A percentile compares a stretch with the other conserved stretches of the same genome.
Evolutionary conservation across 1,140 invertebrate species (phyloP).

Genomic region (Ooceraea biroi): DNA sequence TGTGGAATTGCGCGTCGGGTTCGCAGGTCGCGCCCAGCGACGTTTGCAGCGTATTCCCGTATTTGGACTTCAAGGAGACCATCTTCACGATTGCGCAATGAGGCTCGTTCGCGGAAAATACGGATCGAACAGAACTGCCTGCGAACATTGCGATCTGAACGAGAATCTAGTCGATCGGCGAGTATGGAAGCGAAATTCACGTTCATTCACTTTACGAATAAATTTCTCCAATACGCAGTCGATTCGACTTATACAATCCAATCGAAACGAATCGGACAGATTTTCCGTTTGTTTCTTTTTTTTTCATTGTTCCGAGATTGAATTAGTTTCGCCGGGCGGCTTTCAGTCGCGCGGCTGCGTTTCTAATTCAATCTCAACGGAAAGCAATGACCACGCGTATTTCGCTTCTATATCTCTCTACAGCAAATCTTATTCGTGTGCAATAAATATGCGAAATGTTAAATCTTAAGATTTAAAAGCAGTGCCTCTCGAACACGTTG

Average conservation of each 20-base stretch:
- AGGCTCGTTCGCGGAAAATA: background rate
- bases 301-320: background rate
- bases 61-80: conserved; percentile 53
- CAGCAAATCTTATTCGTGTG: conserved; percentile 18
- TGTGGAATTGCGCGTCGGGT: conserved; percentile 74
- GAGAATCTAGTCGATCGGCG: background rate
- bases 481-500: conserved; percentile 1
- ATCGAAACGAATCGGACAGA: no score
- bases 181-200: conserved; percentile 15
- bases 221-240: background rate
- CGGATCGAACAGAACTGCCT: background rate
- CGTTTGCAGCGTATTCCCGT: conserved; percentile 70
- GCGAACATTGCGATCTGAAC: background rate
- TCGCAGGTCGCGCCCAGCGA: conserved; percentile 68
- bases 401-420: conserved; percentile 27
- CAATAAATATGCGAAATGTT: conserved; percentile 30
- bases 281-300: background rate
- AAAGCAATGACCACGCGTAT: background rate
- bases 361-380: background rate
- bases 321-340: background rate
- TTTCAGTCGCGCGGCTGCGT: background rate
- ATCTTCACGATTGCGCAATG: background rate
- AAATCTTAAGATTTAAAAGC: conserved; percentile 33
- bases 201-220: background rate
- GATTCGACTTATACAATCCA: no score